Percentiles rank a stretch among this genome's conserved stretches.
Evolutionary conservation across 92 coral and sea anemone genomes (phyloP).

Genomic region (Chrysogorgia sp.): DNA sequence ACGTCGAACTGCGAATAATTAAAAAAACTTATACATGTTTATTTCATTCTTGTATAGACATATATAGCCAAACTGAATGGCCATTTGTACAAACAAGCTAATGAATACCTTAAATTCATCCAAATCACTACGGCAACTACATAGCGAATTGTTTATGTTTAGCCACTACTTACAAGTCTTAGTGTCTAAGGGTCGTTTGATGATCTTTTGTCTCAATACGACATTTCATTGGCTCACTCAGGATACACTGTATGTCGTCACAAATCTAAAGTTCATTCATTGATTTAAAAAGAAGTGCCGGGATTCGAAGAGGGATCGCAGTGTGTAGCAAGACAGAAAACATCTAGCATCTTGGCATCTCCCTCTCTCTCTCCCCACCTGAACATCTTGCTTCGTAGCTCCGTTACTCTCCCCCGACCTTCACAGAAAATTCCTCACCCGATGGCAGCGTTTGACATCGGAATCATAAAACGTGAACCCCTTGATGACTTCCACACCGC

Average conservation of each 20-base stretch:
- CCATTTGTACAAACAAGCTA: too few species aligned
- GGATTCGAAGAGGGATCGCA: too few species aligned
- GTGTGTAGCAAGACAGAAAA: too few species aligned
- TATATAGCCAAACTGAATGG: too few species aligned
- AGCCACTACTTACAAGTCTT: not conserved
- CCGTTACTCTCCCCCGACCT: too few species aligned
- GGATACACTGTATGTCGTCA: not conserved
- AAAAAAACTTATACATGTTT: not conserved
- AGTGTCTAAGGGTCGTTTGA: not conserved
- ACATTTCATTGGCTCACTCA: conserved; percentile 10
- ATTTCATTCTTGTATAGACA: too few species aligned
- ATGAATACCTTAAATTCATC: too few species aligned
- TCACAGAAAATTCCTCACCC: too few species aligned
- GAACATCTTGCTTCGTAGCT: too few species aligned
- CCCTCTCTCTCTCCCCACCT: too few species aligned
- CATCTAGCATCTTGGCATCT: too few species aligned
- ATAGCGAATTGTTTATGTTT: too few species aligned
- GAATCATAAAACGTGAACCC: conserved; percentile 36
- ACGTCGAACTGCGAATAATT: not conserved
- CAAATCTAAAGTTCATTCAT: conserved; percentile 11
- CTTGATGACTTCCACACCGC: conserved; percentile 21
- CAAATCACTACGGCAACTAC: not conserved
- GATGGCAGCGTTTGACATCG: conserved; percentile 29
- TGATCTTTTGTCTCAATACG: not conserved
- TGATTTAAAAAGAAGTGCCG: conserved; percentile 26